These are phyloP conservation scores for Ciconia stormi DNA, from an alignment of 2,113 vertebrate genomes.

Conservation along the genomic window DNA sequence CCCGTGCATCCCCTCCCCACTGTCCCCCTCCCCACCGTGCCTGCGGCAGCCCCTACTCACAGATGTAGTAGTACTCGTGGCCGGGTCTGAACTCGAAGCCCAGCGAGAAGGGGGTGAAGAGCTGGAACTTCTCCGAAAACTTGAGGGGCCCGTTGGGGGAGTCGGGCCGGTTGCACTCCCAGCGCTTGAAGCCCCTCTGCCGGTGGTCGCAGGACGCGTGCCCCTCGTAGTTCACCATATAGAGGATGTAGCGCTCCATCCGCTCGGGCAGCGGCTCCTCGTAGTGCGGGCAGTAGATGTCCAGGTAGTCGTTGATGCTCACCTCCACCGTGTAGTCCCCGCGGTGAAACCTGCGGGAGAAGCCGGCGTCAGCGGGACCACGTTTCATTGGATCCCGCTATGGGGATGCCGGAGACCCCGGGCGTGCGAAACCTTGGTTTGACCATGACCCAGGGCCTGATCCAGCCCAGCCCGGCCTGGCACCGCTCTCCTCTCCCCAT, in stretches of 20 bases:
- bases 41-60: slow-evolving; percentile 74
- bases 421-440: rapidly evolving
- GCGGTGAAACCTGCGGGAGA: slow-evolving; percentile 79
- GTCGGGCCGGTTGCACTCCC: slow-evolving; percentile 93
- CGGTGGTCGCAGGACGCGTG: slow-evolving; percentile 89
- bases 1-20: rapidly evolving
- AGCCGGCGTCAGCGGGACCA: rapidly evolving
- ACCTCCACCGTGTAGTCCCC: slow-evolving; percentile 94
- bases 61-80: slow-evolving; percentile 95
- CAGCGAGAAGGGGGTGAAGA: slow-evolving; percentile 96
- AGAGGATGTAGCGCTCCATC: slow-evolving; percentile 91
- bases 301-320: slow-evolving; percentile 96
- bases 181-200: slow-evolving; percentile 92
- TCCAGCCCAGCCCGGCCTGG: not conserved
- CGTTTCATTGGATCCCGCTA: rapidly evolving
- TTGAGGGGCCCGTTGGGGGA: slow-evolving; percentile 88
- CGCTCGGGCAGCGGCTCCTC: slow-evolving; percentile 79
- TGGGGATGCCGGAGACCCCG: rapidly evolving
- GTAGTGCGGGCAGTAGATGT: slow-evolving; percentile 97
- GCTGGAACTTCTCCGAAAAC: slow-evolving; percentile 98
- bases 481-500: not conserved
- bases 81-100: slow-evolving; percentile 96
- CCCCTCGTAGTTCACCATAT: slow-evolving; percentile 94
- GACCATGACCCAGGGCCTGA: rapidly evolving
- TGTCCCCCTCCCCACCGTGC: not conserved